These are phyloP conservation scores for Drosophila bipectinata DNA, from an alignment of 1,140 invertebrate species.

Conservation along the genomic window DNA sequence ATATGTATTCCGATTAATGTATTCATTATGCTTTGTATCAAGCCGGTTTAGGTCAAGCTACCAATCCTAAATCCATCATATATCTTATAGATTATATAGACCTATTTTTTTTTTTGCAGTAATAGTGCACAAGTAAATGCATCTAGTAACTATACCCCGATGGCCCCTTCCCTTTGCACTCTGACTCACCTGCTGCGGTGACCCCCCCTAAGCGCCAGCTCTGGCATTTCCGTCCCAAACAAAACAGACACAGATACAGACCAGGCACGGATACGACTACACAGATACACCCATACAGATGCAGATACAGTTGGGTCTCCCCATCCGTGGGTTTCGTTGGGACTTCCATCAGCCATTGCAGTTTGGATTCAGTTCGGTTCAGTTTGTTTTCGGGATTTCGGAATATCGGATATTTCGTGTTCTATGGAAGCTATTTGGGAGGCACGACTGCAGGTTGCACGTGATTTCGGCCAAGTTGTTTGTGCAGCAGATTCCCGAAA, in stretches of 20 bases:
- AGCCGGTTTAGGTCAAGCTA: too few species aligned
- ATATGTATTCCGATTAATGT: too few species aligned
- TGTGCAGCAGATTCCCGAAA: constrained; percentile 10
- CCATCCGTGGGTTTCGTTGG: constrained; percentile 26
- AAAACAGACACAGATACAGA: constrained; percentile 66
- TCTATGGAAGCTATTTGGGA: not conserved
- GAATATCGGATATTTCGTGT: constrained; percentile 14
- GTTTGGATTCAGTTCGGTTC: constrained; percentile 54
- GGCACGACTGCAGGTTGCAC: not conserved
- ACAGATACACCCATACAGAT: constrained; percentile 21
- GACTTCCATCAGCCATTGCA: constrained; percentile 67
- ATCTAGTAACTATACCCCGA: constrained; percentile 12
- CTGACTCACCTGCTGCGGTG: constrained; percentile 34
- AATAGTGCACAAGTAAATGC: constrained; percentile 13
- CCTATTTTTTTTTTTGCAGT: not conserved
- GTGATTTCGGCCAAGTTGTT: not conserved
- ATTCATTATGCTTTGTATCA: too few species aligned
- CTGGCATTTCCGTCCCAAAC: constrained; percentile 76
- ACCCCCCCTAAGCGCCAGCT: constrained; percentile 38
- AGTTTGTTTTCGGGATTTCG: constrained; percentile 22
- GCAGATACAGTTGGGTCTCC: constrained; percentile 50
- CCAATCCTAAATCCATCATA: too few species aligned
- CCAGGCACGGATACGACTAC: constrained; percentile 20
- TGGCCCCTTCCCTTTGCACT: constrained; percentile 20
- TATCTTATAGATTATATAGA: too few species aligned